Evolutionary conservation across 1,140 invertebrate species (phyloP).

Genomic region (Diploscapter pachys): DNA sequence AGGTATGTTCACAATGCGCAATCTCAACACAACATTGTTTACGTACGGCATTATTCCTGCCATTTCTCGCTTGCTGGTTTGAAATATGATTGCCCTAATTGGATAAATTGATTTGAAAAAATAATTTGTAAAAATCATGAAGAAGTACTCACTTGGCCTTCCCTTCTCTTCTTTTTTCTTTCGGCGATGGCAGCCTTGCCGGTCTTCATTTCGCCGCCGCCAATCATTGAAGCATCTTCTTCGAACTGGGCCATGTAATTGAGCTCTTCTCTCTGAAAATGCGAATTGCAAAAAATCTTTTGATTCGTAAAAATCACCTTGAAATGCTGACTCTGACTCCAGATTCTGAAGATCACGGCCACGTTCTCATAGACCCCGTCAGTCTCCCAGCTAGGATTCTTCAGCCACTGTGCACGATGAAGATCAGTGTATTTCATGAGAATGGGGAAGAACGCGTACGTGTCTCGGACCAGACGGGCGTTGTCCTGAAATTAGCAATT

Average conservation of each 20-base stretch:
- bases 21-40: no score
- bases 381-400: constrained; percentile 78
- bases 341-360: constrained; percentile 94
- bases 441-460: constrained; percentile 97
- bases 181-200: constrained; percentile 69
- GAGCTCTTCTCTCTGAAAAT: constrained; percentile 77
- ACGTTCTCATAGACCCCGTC: constrained; percentile 92
- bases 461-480: constrained; percentile 89
- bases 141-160: constrained; percentile 65
- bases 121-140: no score
- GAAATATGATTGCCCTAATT: no score
- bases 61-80: no score
- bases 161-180: constrained; percentile 70
- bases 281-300: not conserved
- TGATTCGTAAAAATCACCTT: constrained; percentile 59
- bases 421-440: constrained; percentile 98
- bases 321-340: constrained; percentile 81
- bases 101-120: no score
- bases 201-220: constrained; percentile 57
- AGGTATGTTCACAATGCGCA: no score
- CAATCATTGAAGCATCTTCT: constrained; percentile 85
- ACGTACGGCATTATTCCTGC: no score
- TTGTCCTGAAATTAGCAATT: constrained; percentile 69
- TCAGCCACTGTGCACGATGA: constrained; percentile 78
- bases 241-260: constrained; percentile 99